Evolutionary conservation across 2,888 invertebrate genomes (phyloP), one percentile per base, ranked within the genome.

Genomic region (Andrena minutula): DNA sequence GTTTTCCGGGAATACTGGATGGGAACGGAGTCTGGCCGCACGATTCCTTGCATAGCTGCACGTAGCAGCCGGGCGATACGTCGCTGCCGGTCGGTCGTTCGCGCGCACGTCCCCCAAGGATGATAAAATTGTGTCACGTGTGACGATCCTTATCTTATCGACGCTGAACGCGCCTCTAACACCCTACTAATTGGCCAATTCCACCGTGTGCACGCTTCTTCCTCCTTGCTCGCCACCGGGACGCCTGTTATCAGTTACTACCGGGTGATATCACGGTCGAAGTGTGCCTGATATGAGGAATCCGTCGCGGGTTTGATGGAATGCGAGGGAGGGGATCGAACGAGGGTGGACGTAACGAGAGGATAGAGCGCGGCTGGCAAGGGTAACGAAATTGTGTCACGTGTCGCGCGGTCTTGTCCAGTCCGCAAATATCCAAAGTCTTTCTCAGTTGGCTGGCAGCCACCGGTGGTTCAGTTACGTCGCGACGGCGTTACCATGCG

Each of bases 41-140:
- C 84, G 80, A 83, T 85, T 80, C 85, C 80, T 69, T 63, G 83
- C 86, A 86, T 87, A 85, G 78, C 78, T 83, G 78, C 86, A 85
- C 86, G 86, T 73, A 84, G 68, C 49, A 28, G 68, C 30, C 60
- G 63, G 66, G 61, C 76, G 84, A 70, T 78, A 69, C 73, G 51
- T 77, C 53, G 53, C 0, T 35, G 79, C 49, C 41, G 69, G 49
- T 51, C 23, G 70, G 32, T 60, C 49, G 70, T 20, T 53, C 20
- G 71, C 76, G 61, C 30, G 23, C 60, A 26, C 61, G 72, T 73
- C 72, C 83, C 83, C 68, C 79, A 75, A 80, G 72, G 72, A 72
- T 86, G 89, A 86, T 81, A 85, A 82, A 91, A 90, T 89, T 89
- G 88, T 88, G 91, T 89, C 90, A 89, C 85, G 90, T 81, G 83